These are phyloP conservation scores for Drosophila subsilvestris DNA, from an alignment of 2,888 invertebrate genomes.

Conservation along the genomic window DNA sequence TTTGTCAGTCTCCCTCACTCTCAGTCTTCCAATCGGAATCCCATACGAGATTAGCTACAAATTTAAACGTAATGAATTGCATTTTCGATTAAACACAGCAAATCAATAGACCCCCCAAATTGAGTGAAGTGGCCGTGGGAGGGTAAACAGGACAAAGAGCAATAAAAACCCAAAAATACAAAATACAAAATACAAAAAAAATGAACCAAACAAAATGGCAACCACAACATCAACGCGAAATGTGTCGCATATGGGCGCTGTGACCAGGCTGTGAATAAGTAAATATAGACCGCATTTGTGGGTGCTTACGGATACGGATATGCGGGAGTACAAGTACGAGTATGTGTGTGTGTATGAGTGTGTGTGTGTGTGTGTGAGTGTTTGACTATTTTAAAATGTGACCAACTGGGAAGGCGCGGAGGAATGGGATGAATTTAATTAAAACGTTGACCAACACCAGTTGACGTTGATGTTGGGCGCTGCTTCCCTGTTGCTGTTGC, in stretches of 20 bases:
- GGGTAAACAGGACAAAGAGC: constrained; percentile 3
- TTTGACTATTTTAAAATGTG: constrained; percentile 62
- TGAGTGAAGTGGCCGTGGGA: not conserved
- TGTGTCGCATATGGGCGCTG: constrained; percentile 64
- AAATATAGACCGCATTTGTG: constrained; percentile 68
- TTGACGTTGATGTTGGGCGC: constrained; percentile 33
- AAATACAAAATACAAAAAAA: not conserved
- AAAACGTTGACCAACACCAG: constrained; percentile 72
- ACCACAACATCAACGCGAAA: constrained; percentile 66
- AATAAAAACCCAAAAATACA: not conserved
- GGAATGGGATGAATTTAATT: constrained; percentile 69
- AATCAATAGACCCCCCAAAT: constrained; percentile 54
- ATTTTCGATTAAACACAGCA: constrained; percentile 46
- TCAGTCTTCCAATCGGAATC: not conserved
- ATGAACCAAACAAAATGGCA: constrained; percentile 44
- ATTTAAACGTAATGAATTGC: constrained; percentile 29
- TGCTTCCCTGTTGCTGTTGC: constrained; percentile 14
- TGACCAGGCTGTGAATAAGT: constrained; percentile 65
- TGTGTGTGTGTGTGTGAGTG: constrained; percentile 9
- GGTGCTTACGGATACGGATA: not conserved
- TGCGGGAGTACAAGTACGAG: not conserved
- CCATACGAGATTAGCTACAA: constrained; percentile 44
- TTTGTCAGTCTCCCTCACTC: not conserved
- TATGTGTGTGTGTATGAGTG: constrained; percentile 1
- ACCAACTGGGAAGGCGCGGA: constrained; percentile 37